phyloP scores from a whole-genome alignment of 2,797 vertebrate species.

The Xyrichtys novacula region DNA sequence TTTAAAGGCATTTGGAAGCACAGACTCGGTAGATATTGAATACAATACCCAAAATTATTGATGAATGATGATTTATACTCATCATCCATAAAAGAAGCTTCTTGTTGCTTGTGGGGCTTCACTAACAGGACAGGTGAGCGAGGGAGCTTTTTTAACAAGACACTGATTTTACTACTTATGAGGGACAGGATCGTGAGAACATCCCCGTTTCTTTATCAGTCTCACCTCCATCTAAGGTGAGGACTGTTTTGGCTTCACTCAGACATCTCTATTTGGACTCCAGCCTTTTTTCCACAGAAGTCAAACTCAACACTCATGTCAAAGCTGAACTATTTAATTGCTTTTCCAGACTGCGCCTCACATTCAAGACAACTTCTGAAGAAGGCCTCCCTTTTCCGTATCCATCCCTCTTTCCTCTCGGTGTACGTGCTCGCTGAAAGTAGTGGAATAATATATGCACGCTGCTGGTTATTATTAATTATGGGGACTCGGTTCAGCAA shows the following conservation, averaged over 20 bases:
- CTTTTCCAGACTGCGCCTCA: slow-evolving; percentile 76
- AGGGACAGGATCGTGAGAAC: not conserved
- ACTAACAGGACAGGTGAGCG: too few species aligned
- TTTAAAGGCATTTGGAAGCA: too few species aligned
- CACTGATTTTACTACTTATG: too few species aligned
- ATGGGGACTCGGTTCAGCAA: slow-evolving; percentile 58
- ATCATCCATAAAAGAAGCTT: too few species aligned
- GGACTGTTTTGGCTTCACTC: slow-evolving; percentile 45
- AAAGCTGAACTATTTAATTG: slow-evolving; percentile 75
- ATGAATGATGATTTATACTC: too few species aligned
- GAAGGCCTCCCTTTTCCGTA: slow-evolving; percentile 67
- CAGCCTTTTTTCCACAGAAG: slow-evolving; percentile 70
- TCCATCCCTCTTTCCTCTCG: slow-evolving; percentile 62
- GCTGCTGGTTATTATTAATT: slow-evolving; percentile 81
- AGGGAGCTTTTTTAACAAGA: too few species aligned
- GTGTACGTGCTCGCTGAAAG: slow-evolving; percentile 68
- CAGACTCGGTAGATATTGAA: too few species aligned
- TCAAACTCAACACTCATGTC: slow-evolving; percentile 67
- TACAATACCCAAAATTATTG: too few species aligned
- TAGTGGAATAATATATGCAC: slow-evolving; percentile 78
- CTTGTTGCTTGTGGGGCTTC: too few species aligned
- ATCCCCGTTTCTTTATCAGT: slow-evolving; percentile 43
- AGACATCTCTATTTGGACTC: slow-evolving; percentile 62
- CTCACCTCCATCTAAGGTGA: slow-evolving; percentile 58
- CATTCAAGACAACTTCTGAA: slow-evolving; percentile 66